Evolutionary conservation across 2,113 vertebrate species (phyloP).

Genomic region (Diadophis punctatus): DNA sequence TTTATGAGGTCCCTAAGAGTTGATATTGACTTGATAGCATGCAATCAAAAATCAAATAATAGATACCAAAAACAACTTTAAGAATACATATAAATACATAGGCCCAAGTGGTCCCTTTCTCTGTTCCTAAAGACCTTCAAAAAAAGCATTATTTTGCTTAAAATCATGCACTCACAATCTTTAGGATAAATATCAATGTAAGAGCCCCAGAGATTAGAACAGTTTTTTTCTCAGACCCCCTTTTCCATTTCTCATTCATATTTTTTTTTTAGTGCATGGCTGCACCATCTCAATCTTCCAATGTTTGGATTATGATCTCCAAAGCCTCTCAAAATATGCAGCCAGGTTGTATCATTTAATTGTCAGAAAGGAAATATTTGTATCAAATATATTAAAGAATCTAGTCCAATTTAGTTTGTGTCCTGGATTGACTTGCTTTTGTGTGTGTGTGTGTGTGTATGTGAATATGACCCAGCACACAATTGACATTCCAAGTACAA

Average conservation of each 20-base stretch:
- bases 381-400: background rate
- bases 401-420: background rate
- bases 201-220: background rate
- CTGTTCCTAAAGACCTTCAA: background rate
- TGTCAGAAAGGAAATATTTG: background rate
- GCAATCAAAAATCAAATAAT: background rate
- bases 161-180: background rate
- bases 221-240: background rate
- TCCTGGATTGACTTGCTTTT: background rate
- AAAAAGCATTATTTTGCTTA: background rate
- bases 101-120: background rate
- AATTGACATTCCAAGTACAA: background rate
- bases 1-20: background rate
- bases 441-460: too few relatives aligned
- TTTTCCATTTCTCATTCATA: background rate
- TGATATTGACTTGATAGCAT: background rate
- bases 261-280: background rate
- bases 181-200: background rate
- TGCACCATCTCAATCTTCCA: background rate
- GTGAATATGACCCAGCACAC: background rate
- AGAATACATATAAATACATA: background rate
- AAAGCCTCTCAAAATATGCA: background rate
- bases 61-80: background rate
- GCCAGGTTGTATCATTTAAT: background rate
- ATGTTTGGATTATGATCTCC: background rate